A percentile compares a stretch with the other conserved stretches of the same genome.
These are phyloP conservation scores for Eupithecia abbreviata DNA, from an alignment of 2,888 invertebrate species.

Conservation along the genomic window DNA sequence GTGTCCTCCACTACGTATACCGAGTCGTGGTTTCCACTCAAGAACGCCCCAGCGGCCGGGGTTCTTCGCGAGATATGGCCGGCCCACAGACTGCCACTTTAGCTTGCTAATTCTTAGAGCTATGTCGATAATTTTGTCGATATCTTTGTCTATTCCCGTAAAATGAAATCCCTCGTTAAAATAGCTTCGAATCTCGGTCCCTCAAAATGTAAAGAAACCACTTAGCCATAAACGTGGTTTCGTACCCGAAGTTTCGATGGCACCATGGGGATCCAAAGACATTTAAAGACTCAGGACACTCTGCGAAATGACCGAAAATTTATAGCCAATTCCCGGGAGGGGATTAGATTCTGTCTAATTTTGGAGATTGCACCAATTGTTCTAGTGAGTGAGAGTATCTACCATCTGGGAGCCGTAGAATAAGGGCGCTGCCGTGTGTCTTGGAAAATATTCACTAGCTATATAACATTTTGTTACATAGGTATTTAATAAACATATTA, in stretches of 20 bases:
- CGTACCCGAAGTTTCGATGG: constrained; percentile 48
- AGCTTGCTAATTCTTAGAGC: no score
- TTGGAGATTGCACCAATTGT: constrained; percentile 52
- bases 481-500: neutral
- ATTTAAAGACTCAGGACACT: constrained; percentile 54
- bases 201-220: constrained; percentile 8
- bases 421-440: constrained; percentile 28
- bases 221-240: constrained; percentile 43
- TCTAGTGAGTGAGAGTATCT: constrained; percentile 19
- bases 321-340: constrained; percentile 63
- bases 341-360: constrained; percentile 58
- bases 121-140: no score
- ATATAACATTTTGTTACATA: neutral
- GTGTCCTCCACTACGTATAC: no score
- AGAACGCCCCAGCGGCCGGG: no score
- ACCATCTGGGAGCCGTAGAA: constrained; percentile 36
- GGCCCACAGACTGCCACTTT: no score
- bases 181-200: constrained; percentile 6
- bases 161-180: neutral
- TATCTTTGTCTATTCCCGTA: no score
- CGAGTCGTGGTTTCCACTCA: no score
- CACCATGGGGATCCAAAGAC: constrained; percentile 50
- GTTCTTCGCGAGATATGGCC: no score
- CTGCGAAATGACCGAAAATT: constrained; percentile 63
- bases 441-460: neutral